A percentile compares a stretch with the other conserved stretches of the same genome.
phyloP scores from a whole-genome alignment of 2,797 vertebrate species.

The Gadopsis marmoratus region DNA sequence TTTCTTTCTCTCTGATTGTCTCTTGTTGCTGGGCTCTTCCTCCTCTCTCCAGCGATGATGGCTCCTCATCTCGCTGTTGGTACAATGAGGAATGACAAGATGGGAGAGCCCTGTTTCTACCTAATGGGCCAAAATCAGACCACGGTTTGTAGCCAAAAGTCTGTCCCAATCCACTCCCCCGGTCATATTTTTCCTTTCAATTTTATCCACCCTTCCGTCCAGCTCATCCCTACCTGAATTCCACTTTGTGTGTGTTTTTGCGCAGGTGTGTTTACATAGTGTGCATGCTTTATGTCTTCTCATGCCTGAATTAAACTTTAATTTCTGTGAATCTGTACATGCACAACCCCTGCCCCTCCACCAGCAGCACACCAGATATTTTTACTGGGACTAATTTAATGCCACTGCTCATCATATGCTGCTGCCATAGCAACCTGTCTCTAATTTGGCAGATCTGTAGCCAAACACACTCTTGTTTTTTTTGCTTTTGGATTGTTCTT shows the following conservation, averaged over 20 bases:
- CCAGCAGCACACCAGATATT: constrained; percentile 46
- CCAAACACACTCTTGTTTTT: constrained; percentile 46
- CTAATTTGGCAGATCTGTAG: constrained; percentile 55
- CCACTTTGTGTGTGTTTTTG: constrained; percentile 78
- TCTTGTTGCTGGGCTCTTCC: constrained; percentile 93
- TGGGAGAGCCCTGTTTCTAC: constrained; percentile 99
- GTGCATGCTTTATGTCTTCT: constrained; percentile 91
- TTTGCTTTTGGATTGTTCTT: constrained; percentile 51
- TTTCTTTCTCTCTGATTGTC: constrained; percentile 80
- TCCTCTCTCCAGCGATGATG: constrained; percentile 98
- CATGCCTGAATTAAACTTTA: constrained; percentile 86
- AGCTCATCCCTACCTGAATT: constrained; percentile 70
- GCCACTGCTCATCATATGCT: constrained; percentile 63
- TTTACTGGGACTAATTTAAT: constrained; percentile 66
- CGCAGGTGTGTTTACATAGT: constrained; percentile 57
- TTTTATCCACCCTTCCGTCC: constrained; percentile 57
- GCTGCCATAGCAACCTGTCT: constrained; percentile 68
- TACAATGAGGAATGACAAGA: constrained; percentile 99
- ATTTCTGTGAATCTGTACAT: constrained; percentile 85
- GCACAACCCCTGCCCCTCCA: constrained; percentile 52
- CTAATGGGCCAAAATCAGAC: constrained; percentile 99
- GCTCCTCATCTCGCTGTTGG: constrained; percentile 99
- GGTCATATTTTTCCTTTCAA: constrained; percentile 55
- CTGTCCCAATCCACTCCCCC: constrained; percentile 74
- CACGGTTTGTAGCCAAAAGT: constrained; percentile 99